A percentile compares a stretch with the other conserved stretches of the same genome.
Evolutionary conservation across 2,888 invertebrate species (phyloP).

Genomic region (Drosophila mimica): DNA sequence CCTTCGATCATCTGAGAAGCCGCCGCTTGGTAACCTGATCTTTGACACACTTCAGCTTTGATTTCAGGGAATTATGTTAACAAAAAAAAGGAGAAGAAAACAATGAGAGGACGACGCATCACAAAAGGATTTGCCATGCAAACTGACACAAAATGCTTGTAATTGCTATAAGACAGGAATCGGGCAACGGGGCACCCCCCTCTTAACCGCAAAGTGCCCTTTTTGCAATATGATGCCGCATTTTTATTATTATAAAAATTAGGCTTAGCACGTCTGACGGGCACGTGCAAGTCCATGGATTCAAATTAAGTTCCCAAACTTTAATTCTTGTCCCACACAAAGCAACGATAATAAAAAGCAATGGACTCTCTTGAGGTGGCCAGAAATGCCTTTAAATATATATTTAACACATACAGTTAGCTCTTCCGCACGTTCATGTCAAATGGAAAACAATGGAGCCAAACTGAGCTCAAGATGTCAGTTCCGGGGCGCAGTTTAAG

Average conservation of each 20-base stretch:
- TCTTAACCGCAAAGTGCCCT: constrained; percentile 62
- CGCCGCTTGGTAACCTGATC: constrained; percentile 71
- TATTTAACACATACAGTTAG: constrained; percentile 54
- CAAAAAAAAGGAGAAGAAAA: constrained; percentile 30
- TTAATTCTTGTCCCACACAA: constrained; percentile 7
- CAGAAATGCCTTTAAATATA: constrained; percentile 28
- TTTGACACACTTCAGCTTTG: constrained; percentile 76
- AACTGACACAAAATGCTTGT: constrained; percentile 80
- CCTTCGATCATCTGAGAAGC: constrained; percentile 55
- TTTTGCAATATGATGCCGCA: constrained; percentile 56
- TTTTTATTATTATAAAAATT: constrained; percentile 81
- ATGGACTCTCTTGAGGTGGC: neutral
- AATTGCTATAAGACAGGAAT: constrained; percentile 63
- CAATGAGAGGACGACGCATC: constrained; percentile 41
- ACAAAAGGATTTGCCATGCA: constrained; percentile 69
- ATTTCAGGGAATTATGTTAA: constrained; percentile 73
- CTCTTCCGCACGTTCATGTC: constrained; percentile 82
- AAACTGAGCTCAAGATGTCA: constrained; percentile 44
- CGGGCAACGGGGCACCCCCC: neutral
- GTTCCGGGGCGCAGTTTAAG: constrained; percentile 58
- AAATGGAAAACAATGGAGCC: constrained; percentile 63
- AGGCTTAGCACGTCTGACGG: constrained; percentile 70
- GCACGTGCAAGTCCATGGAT: constrained; percentile 62
- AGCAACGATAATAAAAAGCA: constrained; percentile 33
- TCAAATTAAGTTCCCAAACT: constrained; percentile 49